Conservation (phyloP, 2,113 vertebrate genomes). For the Melanerpes formicivorus region DNA sequence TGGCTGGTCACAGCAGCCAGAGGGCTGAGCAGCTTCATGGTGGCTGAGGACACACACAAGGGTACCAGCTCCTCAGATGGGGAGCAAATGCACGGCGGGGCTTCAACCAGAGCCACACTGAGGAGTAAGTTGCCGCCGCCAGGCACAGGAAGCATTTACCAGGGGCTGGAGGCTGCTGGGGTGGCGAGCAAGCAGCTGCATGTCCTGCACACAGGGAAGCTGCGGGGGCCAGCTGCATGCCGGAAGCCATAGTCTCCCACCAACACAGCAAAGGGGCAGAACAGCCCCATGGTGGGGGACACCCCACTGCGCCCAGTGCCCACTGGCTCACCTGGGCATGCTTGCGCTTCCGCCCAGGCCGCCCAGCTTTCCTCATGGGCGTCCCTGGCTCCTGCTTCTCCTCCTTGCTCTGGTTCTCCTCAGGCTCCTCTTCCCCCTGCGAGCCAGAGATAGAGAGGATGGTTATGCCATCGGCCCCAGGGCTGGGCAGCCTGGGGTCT, state of each 20-base stretch:
- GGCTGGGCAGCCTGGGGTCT: background rate
- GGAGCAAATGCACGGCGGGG: fast-evolving
- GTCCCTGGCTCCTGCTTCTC: conserved; percentile 83
- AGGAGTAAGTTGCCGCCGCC: fast-evolving
- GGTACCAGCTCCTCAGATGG: no score
- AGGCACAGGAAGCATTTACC: background rate
- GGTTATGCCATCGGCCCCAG: background rate
- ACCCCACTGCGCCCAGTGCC: background rate
- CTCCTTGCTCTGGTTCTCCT: conserved; percentile 80
- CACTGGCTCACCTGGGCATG: conserved; percentile 84
- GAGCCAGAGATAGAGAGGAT: conserved; percentile 25
- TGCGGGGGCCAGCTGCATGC: background rate
- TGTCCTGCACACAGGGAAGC: background rate
- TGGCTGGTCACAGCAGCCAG: background rate
- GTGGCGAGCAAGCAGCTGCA: background rate
- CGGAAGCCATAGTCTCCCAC: background rate
- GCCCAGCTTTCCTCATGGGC: conserved; percentile 83
- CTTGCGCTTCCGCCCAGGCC: conserved; percentile 90
- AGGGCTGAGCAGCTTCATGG: background rate
- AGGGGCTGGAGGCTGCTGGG: background rate
- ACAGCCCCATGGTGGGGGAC: fast-evolving
- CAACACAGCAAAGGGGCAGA: background rate
- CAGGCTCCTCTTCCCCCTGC: conserved; percentile 86
- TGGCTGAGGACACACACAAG: fast-evolving
- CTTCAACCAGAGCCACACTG: fast-evolving